Base-by-base conservation (phyloP, 53 echinoderm and acorn worm genomes). In the Paracentrotus lividus region DNA sequence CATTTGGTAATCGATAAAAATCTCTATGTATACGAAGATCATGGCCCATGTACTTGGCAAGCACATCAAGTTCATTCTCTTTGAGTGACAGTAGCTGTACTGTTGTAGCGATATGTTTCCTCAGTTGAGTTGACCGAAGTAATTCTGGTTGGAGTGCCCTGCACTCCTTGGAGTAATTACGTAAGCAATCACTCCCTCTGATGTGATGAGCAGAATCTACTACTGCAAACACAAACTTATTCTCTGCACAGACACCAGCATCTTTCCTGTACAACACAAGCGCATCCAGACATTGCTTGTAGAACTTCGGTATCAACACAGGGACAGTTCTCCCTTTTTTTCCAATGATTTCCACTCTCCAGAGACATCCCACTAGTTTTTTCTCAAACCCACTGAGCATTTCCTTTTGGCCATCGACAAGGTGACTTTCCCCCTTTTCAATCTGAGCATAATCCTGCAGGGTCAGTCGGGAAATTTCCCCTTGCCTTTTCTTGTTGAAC, bases 291-390 rank as follows among this genome's bases (percentile, higher is more conserved):
- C 33, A 24, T 14, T 15, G 23, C 75, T 92, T 94, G 16, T 56
- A 42, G 38, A 68, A 44, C 43, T 93, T 42, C 45, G 93, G 91
- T 13, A 95, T 52, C 14, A 95, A 33, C 13, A 95, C 91, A 36
- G 95, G 95, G 23, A 96, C 95, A 23, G 94, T 91, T 29, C 94
- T 93, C n/a, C 95, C 94, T 26, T 92, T 49, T 64, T 96, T 96
- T 36, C 96, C 96, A 40, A 88, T 77, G 52, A 95, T 61, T 53
- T 96, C 92, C 42, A 96, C 94, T 29, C 90, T 47, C 92, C 93
- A 93, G 21, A 96, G 31, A 54, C 75, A 0, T 0, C 6, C 24
- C 9, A 21, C 23, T 10, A 60, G 60, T n/a, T 24, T 24, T n/a
- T 24, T 60, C 26, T 60, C 60, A 4, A 3, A n/a, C 8, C 13